Base-by-base conservation (phyloP, 2,888 invertebrate genomes). In the Cloeon dipterum region DNA sequence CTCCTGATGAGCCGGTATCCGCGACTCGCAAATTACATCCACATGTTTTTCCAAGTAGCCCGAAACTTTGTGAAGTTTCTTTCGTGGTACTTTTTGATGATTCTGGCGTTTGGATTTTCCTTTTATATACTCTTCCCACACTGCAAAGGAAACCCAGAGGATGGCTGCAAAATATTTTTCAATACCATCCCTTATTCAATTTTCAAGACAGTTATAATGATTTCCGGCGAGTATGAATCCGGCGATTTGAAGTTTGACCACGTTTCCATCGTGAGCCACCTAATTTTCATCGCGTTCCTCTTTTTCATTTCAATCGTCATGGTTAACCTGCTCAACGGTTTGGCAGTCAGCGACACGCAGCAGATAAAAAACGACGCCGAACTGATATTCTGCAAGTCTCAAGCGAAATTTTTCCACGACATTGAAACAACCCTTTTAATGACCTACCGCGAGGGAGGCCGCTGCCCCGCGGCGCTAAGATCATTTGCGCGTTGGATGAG, bases 121-220 rank as follows among this genome's bases (percentile, higher is more conserved):
- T 85, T 85, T 49, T 79, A 74, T 50, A 73, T 77, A 16, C 57
- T 85, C 19, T 81, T 83, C 49, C 66, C 69, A 39, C 63, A 66
- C 3, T n/a, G n/a, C n/a, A 19, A 20, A 21, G 35, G 10, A 35
- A 26, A 14, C 16, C 19, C 32, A 1, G 59, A 58, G 13, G 66
- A 68, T 1, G n/a, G n/a, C n/a, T 68, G 72, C 44, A 66, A 72
- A 37, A 47, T 49, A 38, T 70, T 70, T 44, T 82, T 82, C 46
- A 61, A 63, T 2, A 67, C 72, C 52, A 75, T 77, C 1, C 71
- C 68, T 3, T 63, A 67, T 41, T 74, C 81, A 0, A 50, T 82
- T 23, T 78, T 83, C 46, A 83, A 83, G 56, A 82, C 82, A 1
- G 70, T 82, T 17, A 75, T 82, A 2, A 83, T 83, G 83, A 60